A percentile compares a stretch with the other conserved stretches of the same genome.
phyloP scores from a whole-genome alignment of 2,888 invertebrate genomes.

The Spialia ferax region DNA sequence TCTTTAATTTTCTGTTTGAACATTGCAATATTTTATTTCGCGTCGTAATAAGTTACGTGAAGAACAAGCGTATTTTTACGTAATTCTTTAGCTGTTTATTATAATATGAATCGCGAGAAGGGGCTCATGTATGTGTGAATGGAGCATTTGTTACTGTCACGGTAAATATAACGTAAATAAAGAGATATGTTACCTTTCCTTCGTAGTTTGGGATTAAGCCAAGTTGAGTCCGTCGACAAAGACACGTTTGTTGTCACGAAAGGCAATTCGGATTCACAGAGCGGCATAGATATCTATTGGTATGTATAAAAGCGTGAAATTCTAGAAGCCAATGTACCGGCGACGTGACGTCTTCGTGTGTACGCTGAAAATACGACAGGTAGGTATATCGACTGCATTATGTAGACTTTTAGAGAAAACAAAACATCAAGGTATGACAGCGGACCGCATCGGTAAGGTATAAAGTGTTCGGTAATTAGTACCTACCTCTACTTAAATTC shows the following conservation, averaged over 20 bases:
- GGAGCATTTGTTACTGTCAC: constrained; percentile 67
- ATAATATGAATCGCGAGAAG: constrained; percentile 50
- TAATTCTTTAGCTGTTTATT: constrained; percentile 45
- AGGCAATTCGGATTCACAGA: constrained; percentile 60
- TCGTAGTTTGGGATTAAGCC: constrained; percentile 76
- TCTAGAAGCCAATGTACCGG: constrained; percentile 43
- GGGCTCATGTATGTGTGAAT: constrained; percentile 43
- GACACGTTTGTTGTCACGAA: constrained; percentile 67
- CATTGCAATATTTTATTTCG: constrained; percentile 9
- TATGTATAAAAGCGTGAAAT: constrained; percentile 62
- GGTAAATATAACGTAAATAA: constrained; percentile 72
- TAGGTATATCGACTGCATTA: neutral
- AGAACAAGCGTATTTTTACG: constrained; percentile 19
- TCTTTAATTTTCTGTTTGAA: constrained; percentile 11
- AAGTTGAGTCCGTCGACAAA: constrained; percentile 71
- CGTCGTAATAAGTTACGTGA: constrained; percentile 14
- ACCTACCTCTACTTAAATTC: neutral
- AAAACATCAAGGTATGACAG: neutral
- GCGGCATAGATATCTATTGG: constrained; percentile 50
- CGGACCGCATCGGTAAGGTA: too few relatives aligned
- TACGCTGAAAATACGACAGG: constrained; percentile 1
- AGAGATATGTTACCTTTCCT: constrained; percentile 73
- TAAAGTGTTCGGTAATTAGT: too few relatives aligned
- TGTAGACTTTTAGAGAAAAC: neutral
- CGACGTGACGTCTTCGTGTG: constrained; percentile 6